These are phyloP conservation scores for Tragulus kanchil DNA, from an alignment of 2,113 vertebrate species.

Conservation along the genomic window DNA sequence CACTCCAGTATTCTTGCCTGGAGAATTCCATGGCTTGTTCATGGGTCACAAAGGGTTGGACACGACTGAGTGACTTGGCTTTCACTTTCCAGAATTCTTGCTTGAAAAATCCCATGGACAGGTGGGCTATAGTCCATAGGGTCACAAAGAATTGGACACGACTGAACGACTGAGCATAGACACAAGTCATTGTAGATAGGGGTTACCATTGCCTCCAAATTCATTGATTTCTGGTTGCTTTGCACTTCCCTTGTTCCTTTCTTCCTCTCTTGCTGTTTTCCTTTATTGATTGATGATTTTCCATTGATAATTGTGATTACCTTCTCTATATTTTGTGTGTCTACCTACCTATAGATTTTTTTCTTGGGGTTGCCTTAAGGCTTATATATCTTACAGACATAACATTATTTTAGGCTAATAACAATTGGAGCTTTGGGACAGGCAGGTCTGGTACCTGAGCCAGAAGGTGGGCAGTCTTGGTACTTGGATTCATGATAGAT, in stretches of 20 bases:
- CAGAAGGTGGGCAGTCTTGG: neutral
- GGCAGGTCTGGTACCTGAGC: neutral
- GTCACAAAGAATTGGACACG: too few species aligned
- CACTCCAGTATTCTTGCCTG: too few species aligned
- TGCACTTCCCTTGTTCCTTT: neutral
- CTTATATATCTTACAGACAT: neutral
- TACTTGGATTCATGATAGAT: neutral
- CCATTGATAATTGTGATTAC: neutral
- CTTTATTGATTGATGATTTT: neutral
- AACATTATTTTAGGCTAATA: neutral
- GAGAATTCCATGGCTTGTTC: too few species aligned
- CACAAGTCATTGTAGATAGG: neutral
- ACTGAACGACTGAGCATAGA: too few species aligned
- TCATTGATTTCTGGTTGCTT: neutral
- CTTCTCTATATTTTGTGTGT: neutral
- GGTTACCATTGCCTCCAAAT: neutral
- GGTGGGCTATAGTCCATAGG: too few species aligned
- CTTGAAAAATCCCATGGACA: too few species aligned
- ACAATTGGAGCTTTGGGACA: neutral
- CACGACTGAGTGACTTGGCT: too few species aligned
- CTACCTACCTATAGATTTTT: neutral
- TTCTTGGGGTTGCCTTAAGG: neutral
- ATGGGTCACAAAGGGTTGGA: too few species aligned
- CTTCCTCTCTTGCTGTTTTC: neutral
- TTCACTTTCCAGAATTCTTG: too few species aligned